A percentile compares a stretch with the other conserved stretches of the same genome.
Conservation (phyloP, 2,888 invertebrate genomes). For the Dorcus parallelipipedus region DNA sequence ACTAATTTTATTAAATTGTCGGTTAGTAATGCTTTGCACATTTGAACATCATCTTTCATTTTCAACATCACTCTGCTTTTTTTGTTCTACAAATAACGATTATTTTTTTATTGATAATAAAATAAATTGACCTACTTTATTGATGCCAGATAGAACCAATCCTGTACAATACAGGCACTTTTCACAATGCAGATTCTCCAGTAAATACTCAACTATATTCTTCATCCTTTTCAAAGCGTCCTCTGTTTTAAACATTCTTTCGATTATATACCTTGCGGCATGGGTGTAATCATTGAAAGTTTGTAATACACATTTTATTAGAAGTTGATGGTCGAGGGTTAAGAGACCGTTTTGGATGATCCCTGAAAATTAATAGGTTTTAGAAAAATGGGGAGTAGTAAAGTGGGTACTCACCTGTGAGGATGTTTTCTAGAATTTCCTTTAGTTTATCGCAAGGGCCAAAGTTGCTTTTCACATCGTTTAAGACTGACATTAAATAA, state of each 20-base stretch:
- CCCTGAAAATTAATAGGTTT: neutral
- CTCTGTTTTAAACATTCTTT: neutral
- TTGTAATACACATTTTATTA: neutral
- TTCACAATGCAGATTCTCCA: constrained; percentile 28
- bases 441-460: neutral
- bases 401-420: constrained; percentile 32
- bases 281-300: neutral
- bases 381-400: neutral
- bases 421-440: constrained; percentile 22
- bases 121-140: constrained; percentile 29
- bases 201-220: constrained; percentile 27
- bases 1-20: neutral
- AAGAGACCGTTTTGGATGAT: neutral
- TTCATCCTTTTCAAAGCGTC: constrained; percentile 1
- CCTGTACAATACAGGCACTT: constrained; percentile 32
- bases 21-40: too few relatives aligned
- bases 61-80: too few relatives aligned
- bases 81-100: neutral
- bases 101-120: neutral
- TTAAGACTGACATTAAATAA: constrained; percentile 35
- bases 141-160: constrained; percentile 30
- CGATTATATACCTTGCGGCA: neutral
- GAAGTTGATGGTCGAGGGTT: neutral
- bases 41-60: too few relatives aligned
- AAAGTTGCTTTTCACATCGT: constrained; percentile 28